Conservation (phyloP, 1,140 invertebrate genomes). For the Papilio xuthus region DNA sequence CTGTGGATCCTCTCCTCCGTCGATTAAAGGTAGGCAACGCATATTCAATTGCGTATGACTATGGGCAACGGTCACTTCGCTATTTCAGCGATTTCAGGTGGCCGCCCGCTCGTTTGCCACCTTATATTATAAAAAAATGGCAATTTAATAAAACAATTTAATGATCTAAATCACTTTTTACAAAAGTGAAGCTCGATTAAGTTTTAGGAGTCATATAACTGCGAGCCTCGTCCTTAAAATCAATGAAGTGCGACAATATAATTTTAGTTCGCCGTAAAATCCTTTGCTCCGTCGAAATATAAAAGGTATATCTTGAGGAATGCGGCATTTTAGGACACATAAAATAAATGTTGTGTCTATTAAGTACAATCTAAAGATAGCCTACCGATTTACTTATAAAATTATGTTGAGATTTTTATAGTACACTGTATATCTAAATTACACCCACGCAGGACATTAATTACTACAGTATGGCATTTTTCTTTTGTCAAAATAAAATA, state of each 20-base stretch:
- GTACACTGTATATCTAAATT: neutral
- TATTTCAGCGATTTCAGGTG: no score
- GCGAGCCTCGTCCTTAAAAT: constrained; percentile 15
- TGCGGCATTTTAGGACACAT: constrained; percentile 9
- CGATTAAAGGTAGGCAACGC: no score
- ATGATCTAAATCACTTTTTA: neutral
- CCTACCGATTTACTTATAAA: neutral
- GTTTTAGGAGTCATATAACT: constrained; percentile 15
- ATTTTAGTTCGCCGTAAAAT: constrained; percentile 26
- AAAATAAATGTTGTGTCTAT: constrained; percentile 13
- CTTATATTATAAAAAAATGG: no score
- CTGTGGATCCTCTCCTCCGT: no score
- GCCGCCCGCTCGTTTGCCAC: no score
- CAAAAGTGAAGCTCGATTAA: constrained; percentile 17
- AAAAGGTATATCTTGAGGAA: neutral
- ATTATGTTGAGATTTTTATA: neutral
- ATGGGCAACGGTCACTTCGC: no score
- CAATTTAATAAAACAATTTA: neutral
- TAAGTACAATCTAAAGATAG: neutral
- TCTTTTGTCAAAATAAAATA: no score
- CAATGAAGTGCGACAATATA: constrained; percentile 32
- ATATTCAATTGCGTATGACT: no score
- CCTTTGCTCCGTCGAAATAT: constrained; percentile 15
- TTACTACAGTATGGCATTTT: no score
- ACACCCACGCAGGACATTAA: no score